Conservation (phyloP, 2,113 vertebrate genomes). For the Nothobranchius kuhntae region DNA sequence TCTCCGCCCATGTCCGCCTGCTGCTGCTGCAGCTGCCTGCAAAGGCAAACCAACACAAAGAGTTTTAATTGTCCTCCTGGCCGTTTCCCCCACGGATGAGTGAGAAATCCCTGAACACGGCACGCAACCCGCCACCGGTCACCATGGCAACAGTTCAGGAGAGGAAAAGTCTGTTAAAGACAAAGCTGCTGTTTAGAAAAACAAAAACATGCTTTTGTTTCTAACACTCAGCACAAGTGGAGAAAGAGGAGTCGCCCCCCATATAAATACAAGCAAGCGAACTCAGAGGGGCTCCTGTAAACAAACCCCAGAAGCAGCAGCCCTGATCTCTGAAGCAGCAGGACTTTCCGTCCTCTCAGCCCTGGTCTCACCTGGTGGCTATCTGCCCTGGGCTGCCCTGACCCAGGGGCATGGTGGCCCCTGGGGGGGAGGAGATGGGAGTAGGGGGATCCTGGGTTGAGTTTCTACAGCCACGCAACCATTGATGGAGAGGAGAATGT, state of each 20-base stretch:
- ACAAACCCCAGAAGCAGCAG: slow-evolving; percentile 53
- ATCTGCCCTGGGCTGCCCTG: slow-evolving; percentile 83
- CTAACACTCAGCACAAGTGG: slow-evolving; percentile 14
- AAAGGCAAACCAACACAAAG: slow-evolving; percentile 18
- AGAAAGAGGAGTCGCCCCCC: slow-evolving; percentile 29
- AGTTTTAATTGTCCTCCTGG: slow-evolving; percentile 17
- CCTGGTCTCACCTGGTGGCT: slow-evolving; percentile 86
- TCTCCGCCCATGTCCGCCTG: slow-evolving; percentile 88
- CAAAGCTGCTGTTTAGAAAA: slow-evolving; percentile 16
- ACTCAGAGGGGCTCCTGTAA: slow-evolving; percentile 22
- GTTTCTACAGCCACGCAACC: slow-evolving; percentile 81
- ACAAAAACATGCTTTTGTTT: slow-evolving; percentile 48
- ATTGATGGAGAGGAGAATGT: slow-evolving; percentile 40
- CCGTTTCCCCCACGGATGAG: slow-evolving; percentile 32
- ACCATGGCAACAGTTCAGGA: slow-evolving; percentile 55
- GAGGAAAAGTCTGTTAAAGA: slow-evolving; percentile 7
- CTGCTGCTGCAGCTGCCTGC: slow-evolving; percentile 85
- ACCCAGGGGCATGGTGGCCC: slow-evolving; percentile 85
- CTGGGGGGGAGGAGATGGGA: slow-evolving; percentile 84
- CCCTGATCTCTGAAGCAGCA: slow-evolving; percentile 49
- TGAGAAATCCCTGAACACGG: slow-evolving; percentile 48
- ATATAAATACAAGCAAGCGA: neutral
- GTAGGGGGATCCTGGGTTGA: slow-evolving; percentile 88
- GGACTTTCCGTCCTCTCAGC: slow-evolving; percentile 31
- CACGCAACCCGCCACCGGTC: slow-evolving; percentile 62